Evolutionary conservation across 2,888 invertebrate species (phyloP).

Genomic region (Hesperia comma): DNA sequence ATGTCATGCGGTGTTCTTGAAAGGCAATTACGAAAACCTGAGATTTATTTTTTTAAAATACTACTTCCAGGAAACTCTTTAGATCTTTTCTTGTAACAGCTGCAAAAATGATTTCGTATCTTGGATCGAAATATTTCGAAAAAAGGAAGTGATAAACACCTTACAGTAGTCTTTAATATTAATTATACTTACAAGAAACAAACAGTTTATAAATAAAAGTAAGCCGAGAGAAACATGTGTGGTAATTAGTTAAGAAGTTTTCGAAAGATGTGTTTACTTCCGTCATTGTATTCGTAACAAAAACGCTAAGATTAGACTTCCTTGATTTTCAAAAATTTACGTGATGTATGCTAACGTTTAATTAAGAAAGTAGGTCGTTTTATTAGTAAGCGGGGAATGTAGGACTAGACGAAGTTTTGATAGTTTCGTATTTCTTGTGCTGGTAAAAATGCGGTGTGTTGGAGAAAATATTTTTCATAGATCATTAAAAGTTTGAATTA

Average conservation of each 20-base stretch:
- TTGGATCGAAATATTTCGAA: neutral
- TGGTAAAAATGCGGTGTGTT: constrained; percentile 29
- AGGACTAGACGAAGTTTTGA: constrained; percentile 39
- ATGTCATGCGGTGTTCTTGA: constrained; percentile 26
- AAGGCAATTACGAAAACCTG: constrained; percentile 14
- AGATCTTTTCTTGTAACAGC: constrained; percentile 4
- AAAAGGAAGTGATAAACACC: too few relatives aligned
- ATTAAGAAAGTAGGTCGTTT: constrained; percentile 25
- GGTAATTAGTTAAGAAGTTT: neutral
- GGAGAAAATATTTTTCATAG: constrained; percentile 41
- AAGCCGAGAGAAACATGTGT: neutral
- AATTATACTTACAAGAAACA: neutral
- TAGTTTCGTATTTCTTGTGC: constrained; percentile 33
- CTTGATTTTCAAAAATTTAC: constrained; percentile 33
- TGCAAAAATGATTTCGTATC: neutral
- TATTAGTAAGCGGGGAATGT: constrained; percentile 33
- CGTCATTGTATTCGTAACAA: constrained; percentile 20
- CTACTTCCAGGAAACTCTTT: constrained; percentile 10
- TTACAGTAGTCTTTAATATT: too few relatives aligned
- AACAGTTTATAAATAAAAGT: neutral
- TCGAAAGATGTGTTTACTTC: neutral
- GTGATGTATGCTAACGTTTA: constrained; percentile 14
- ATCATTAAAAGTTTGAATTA: constrained; percentile 52
- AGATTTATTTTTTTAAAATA: constrained; percentile 18
- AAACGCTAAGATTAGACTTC: constrained; percentile 6